Evolutionary conservation across 2,888 invertebrate species (phyloP), one percentile per base, ranked within the genome.

Genomic region (Epicampocera succincta): DNA sequence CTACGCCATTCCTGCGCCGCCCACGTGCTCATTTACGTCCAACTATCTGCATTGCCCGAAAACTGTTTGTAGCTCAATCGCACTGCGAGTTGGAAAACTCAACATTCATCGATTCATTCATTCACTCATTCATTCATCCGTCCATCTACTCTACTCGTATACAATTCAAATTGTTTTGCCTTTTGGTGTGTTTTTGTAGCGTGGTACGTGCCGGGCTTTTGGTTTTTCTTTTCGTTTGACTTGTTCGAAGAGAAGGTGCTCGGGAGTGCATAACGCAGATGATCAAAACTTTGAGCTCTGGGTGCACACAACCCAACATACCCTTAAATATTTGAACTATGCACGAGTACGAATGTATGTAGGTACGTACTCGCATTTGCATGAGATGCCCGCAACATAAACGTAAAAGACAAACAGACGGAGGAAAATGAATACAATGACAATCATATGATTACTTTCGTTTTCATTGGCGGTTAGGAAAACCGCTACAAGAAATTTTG

Each of bases 391-490:
- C 38, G 63, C 56, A 33, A 13, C 56, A 25, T 54, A 60, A 44
- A 52, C 50, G 33, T 33, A 58, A 65, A 65, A 54, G 33, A 15
- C 61, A 54, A 52, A 71, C 33, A 56, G 17, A 58, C 19, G 38
- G 3, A 1, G 38, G 3, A 1, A 65, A 50, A 48, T 40, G 17
- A 25, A 54, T 13, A 33, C 21, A 40, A 58, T 4, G 33, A 60
- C 58, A 66, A 66, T 11, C 42, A 52, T 12, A 75, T 38, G 79
- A 85, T 87, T 86, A 89, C 89, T 89, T 89, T 88, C 89, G 88
- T 86, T 88, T 88, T 88, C 88, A 86, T 88, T 88, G 78, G 72
- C 88, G 81, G 66, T 66, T 66, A 61, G 52, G 58, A 79, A 79
- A 73, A 73, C 72, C 58, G 76, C 72, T 72, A 52, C 12, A 72